Evolutionary conservation across 1,140 invertebrate genomes (phyloP), one percentile per base, ranked within the genome.

Genomic region (Drosophila grimshawi): DNA sequence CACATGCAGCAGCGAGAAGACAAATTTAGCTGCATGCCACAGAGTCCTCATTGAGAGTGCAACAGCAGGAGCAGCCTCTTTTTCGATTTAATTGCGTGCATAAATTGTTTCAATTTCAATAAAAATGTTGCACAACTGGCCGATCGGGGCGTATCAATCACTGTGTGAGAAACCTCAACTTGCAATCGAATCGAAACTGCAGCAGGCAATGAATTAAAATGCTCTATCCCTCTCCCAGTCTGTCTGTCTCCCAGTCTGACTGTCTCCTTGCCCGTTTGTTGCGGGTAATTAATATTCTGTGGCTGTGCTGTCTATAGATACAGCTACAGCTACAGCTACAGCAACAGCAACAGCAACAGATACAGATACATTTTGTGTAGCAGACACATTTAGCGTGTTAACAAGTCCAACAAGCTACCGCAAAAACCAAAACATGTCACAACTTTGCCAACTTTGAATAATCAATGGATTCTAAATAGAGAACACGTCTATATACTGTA

Each of bases 31-130:
- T 80, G 83, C 85, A 88, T 88, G 85, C 83, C 83, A 80, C 72
- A 86, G 69, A 88, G 79, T 83, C 80, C 79, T 76, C 10, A 70
- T 8, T 19, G 19, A 19, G 6, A 5, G 4, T 32, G 46, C 33
- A 32, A 33, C 52, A 68, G 65, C 74, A 60, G 63, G 60, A 55
- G 64, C 48, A 45, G 65, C 62, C 29, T 55, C 69, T 49, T 80
- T 83, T 60, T 51, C 69, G 80, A 63, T 81, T 88, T 88, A 88
- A 88, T 88, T 88, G 86, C 83, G 85, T 88, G 85, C 74, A 88
- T 88, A 88, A 88, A 88, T 88, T 86, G 83, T 71, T 77, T 70
- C 85, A 83, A 86, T 86, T 86, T 88, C 83, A 86, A 86, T 88
- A 88, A 88, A 67, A 80, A 85, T 80, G 80, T 85, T 78, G 80